A percentile compares a stretch with the other conserved stretches of the same genome.
These are phyloP conservation scores for Platycercus adscitus DNA, from an alignment of 2,113 vertebrate genomes.

Conservation along the genomic window DNA sequence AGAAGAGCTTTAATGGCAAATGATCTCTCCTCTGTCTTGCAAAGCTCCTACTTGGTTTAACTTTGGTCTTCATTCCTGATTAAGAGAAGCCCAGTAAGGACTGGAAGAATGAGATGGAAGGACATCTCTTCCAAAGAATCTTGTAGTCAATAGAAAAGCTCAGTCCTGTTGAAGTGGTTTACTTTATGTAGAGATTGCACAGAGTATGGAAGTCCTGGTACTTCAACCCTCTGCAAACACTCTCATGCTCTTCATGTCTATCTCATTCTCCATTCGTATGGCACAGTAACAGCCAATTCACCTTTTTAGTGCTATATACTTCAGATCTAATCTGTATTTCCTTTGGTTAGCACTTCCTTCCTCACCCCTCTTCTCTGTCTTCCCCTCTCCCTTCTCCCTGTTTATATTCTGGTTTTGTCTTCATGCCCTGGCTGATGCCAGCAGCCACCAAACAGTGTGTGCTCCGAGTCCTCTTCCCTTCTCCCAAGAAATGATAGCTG, in stretches of 20 bases:
- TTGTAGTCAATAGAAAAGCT: neutral
- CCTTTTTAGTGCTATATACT: neutral
- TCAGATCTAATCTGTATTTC: neutral
- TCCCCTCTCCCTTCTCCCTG: neutral
- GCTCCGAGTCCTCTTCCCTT: neutral
- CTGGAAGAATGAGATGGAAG: neutral
- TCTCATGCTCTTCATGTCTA: neutral
- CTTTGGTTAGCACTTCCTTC: neutral
- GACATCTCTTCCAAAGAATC: neutral
- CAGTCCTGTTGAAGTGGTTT: neutral
- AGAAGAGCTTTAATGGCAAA: neutral
- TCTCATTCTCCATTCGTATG: neutral
- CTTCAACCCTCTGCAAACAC: neutral
- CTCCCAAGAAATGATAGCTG: neutral
- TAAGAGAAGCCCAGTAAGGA: neutral
- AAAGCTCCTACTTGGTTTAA: neutral
- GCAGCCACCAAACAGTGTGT: neutral
- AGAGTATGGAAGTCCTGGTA: neutral
- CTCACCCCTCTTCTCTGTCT: neutral
- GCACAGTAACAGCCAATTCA: neutral
- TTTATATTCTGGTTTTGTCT: conserved; percentile 17
- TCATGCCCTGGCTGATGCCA: neutral
- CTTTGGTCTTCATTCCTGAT: neutral
- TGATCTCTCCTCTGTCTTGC: neutral
- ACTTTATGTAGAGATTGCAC: neutral